Evolutionary conservation across 2,888 invertebrate genomes (phyloP).

Genomic region (Laothoe populi): DNA sequence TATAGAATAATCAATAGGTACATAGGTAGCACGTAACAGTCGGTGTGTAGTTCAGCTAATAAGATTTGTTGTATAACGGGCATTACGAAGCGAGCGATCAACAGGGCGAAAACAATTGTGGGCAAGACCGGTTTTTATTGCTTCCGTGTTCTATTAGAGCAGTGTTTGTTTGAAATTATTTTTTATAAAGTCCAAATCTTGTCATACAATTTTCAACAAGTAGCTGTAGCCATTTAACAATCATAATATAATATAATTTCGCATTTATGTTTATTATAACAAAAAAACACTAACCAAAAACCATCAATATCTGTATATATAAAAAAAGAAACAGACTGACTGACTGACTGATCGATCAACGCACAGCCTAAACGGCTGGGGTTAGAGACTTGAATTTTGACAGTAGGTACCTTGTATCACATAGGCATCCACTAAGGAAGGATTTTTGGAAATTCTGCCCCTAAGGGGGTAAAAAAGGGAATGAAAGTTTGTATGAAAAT

Average conservation of each 20-base stretch:
- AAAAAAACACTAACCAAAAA: too few species aligned
- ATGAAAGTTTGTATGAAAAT: too few species aligned
- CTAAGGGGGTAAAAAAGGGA: too few species aligned
- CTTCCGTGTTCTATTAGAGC: constrained; percentile 40
- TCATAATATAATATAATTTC: neutral
- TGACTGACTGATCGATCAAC: too few species aligned
- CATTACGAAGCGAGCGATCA: constrained; percentile 57
- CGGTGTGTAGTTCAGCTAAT: constrained; percentile 40
- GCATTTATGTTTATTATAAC: too few species aligned
- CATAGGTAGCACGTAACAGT: constrained; percentile 63
- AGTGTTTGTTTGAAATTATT: constrained; percentile 30
- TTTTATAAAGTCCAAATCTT: neutral
- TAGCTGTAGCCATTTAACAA: neutral
- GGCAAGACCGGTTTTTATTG: constrained; percentile 59
- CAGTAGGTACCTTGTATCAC: too few species aligned
- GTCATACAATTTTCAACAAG: neutral
- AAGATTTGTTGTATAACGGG: constrained; percentile 76
- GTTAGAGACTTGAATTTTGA: too few species aligned
- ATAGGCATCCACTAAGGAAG: too few species aligned
- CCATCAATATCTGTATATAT: too few species aligned
- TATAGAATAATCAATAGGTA: constrained; percentile 32
- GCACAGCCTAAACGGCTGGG: too few species aligned
- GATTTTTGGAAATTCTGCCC: too few species aligned
- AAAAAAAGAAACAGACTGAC: too few species aligned
- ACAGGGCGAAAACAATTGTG: constrained; percentile 70